These are phyloP conservation scores for Empis stercorea DNA, from an alignment of 2,888 invertebrate species.

Conservation along the genomic window DNA sequence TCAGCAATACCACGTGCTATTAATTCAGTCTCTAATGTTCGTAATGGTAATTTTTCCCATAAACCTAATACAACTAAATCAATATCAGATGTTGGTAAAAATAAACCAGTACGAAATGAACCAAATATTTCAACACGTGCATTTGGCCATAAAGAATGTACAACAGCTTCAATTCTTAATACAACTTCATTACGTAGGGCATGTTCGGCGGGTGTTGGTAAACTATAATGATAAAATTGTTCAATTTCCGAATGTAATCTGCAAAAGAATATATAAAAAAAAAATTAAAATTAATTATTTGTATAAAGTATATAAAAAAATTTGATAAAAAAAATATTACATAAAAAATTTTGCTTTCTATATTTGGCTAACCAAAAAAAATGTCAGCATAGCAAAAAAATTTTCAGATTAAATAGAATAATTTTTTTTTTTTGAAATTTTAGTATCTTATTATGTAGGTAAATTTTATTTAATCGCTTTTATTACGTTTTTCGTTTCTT, in stretches of 20 bases:
- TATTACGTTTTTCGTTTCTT: no score
- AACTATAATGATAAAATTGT: constrained; percentile 92
- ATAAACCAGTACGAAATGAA: constrained; percentile 92
- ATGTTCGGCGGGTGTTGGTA: constrained; percentile 85
- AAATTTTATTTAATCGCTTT: no score
- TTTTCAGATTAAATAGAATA: not conserved
- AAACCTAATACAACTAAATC: constrained; percentile 61
- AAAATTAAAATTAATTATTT: no score
- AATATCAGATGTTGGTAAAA: constrained; percentile 88
- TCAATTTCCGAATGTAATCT: constrained; percentile 95
- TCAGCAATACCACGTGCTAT: constrained; percentile 82
- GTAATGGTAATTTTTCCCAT: constrained; percentile 83
- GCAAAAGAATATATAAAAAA: no score
- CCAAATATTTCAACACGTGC: constrained; percentile 96
- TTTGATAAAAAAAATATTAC: no score
- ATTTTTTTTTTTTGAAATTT: no score
- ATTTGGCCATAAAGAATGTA: constrained; percentile 81
- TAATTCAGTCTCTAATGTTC: constrained; percentile 82
- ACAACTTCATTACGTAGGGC: constrained; percentile 79
- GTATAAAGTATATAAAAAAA: no score
- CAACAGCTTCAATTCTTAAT: constrained; percentile 74
- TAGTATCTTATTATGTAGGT: no score
- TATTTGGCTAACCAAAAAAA: no score
- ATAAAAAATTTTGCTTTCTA: no score
- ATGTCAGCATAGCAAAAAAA: no score